Percentiles rank a stretch among this genome's conserved stretches.
These are phyloP conservation scores for Andrena haemorrhoa DNA, from an alignment of 2,888 invertebrate species.

Conservation along the genomic window DNA sequence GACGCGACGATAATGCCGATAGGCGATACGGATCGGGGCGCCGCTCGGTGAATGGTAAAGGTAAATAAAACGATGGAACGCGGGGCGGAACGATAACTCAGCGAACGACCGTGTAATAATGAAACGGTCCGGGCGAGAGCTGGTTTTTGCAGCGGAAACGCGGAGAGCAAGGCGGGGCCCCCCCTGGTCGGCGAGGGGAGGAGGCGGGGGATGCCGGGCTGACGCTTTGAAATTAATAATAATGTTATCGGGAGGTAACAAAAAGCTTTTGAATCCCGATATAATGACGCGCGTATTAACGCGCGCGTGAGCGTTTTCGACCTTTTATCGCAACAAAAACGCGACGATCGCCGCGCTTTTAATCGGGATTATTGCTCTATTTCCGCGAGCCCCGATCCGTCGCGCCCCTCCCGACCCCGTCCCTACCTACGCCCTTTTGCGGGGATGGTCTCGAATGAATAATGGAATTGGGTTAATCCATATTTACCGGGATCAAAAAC, in stretches of 20 bases:
- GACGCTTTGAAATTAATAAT: conserved; percentile 64
- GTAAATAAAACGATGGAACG: conserved; percentile 56
- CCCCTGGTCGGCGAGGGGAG: neutral
- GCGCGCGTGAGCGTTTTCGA: conserved; percentile 55
- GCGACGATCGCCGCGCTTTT: conserved; percentile 58
- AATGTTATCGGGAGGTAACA: conserved; percentile 63
- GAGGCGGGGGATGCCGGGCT: neutral
- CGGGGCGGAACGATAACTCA: conserved; percentile 48
- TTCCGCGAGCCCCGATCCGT: conserved; percentile 50
- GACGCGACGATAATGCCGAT: conserved; percentile 34
- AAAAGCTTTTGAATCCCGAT: conserved; percentile 65
- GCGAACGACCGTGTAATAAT: conserved; percentile 45
- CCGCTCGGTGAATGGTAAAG: conserved; percentile 27
- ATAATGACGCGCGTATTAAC: conserved; percentile 66
- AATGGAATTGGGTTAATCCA: conserved; percentile 71
- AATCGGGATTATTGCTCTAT: conserved; percentile 69
- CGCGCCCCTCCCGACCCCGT: conserved; percentile 5
- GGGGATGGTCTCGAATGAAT: conserved; percentile 54
- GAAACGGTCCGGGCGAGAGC: conserved; percentile 38
- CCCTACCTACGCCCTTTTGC: neutral
- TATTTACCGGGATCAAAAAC: conserved; percentile 70
- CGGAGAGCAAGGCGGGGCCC: neutral
- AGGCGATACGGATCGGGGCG: conserved; percentile 12
- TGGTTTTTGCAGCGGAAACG: conserved; percentile 53
- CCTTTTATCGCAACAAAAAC: conserved; percentile 67